Evolutionary conservation across 2,888 invertebrate genomes (phyloP), one percentile per base, ranked within the genome.

Genomic region (Marronus borbonicus): DNA sequence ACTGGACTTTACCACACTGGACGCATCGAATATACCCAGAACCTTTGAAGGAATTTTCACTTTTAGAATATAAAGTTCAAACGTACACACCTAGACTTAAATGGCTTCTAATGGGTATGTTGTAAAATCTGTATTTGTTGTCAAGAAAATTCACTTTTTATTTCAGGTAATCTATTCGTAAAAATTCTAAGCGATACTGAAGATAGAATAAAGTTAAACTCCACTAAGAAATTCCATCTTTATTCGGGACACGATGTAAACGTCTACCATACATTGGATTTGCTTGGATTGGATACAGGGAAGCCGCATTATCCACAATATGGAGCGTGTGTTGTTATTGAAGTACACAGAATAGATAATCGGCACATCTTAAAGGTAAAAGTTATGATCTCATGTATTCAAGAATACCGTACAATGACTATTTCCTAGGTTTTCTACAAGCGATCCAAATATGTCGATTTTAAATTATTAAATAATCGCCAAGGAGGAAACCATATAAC

Each of bases 1-100:
- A 87, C 78, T 80, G 88, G 28, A 80, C 84, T 2, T 81, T 90
- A 8, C 90, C 90, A 0, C 81, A 84, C 36, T 90, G 90, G 90
- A 85, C 88, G 0, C 79, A 81, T 4, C 80, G 82, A 7, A 85
- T 89, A 14, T 87, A 83, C 80, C 86, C 86, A 14, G 76, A 84
- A 76, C 84, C 88, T 24, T 82, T 87, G 1, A 84, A 86, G 2
- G 85, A 85, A 14, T 84, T 86, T 10, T 84, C 87, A 0, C 81
- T 85, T 31, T 83, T 88, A 17, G 86, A 88, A 76, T 89, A 88
- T 76, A 83, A 88, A 39, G 81, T 88, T 8, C 86, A 87, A 64
- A 88, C 85, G 82, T 86, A 84, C 62, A 88, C 85, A 78, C 81
- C 82, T 1, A 31, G 82, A 60, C 82, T 88, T 79, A 88, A 84